Percentiles rank a stretch among this genome's conserved stretches.
Conservation (phyloP, 2,797 vertebrate genomes). For the Peromyscus aztecus region DNA sequence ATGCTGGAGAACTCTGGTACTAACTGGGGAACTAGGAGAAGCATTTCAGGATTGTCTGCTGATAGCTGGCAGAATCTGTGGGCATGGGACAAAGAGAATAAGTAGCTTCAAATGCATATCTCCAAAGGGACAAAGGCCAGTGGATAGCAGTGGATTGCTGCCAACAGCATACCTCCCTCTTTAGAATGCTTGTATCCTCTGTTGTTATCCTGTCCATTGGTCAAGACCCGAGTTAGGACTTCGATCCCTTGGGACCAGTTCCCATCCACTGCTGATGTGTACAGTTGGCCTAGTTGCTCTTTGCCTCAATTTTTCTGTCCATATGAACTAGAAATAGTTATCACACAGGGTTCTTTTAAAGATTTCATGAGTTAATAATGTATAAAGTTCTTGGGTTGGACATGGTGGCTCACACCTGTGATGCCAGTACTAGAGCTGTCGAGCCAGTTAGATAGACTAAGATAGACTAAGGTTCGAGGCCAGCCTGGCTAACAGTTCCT, state of each 20-base stretch:
- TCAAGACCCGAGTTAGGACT: not conserved
- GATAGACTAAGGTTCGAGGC: not conserved
- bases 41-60: not conserved
- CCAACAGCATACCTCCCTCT: no score
- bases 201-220: not conserved
- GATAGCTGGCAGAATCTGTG: not conserved
- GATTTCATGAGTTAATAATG: not conserved
- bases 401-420: not conserved
- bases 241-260: not conserved
- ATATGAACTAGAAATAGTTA: not conserved
- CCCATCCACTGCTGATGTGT: not conserved
- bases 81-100: not conserved
- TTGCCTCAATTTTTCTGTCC: not conserved
- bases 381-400: not conserved
- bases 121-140: not conserved
- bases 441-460: not conserved
- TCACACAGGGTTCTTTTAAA: not conserved
- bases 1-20: accelerated
- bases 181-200: no score
- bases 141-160: not conserved
- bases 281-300: not conserved
- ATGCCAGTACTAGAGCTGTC: not conserved
- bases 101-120: not conserved
- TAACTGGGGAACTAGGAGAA: no score
- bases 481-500: not conserved